Evolutionary conservation across 2,888 invertebrate species (phyloP).

Genomic region (Oligia latruncula): DNA sequence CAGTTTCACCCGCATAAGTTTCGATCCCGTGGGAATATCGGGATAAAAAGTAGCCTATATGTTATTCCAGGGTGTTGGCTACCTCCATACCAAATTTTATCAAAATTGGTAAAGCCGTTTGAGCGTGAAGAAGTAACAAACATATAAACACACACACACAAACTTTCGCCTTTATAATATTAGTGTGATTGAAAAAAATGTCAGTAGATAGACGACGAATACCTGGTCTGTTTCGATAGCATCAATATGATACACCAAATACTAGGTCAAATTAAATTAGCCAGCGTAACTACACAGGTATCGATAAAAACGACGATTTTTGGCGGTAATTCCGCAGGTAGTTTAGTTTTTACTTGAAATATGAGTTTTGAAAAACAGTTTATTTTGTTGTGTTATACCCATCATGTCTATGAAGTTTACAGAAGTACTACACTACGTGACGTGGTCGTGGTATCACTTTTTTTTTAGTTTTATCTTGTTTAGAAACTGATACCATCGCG

Average conservation of each 20-base stretch:
- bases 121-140: too few species aligned
- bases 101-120: too few species aligned
- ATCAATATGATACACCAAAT: background rate
- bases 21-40: too few species aligned
- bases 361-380: background rate
- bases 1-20: too few species aligned
- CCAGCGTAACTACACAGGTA: background rate
- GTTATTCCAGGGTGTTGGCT: too few species aligned
- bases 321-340: background rate
- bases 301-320: background rate
- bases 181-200: background rate
- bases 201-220: background rate
- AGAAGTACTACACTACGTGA: background rate
- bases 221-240: background rate
- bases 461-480: background rate
- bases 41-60: too few species aligned
- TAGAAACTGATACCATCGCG: background rate
- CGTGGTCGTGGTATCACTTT: background rate
- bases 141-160: too few species aligned
- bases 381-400: background rate
- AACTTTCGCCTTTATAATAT: too few species aligned
- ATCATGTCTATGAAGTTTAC: too few species aligned
- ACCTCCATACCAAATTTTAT: too few species aligned
- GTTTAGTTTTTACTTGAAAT: background rate
- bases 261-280: background rate